Evolutionary conservation across 2,797 vertebrate species (phyloP).

Genomic region (Choloepus didactylus): DNA sequence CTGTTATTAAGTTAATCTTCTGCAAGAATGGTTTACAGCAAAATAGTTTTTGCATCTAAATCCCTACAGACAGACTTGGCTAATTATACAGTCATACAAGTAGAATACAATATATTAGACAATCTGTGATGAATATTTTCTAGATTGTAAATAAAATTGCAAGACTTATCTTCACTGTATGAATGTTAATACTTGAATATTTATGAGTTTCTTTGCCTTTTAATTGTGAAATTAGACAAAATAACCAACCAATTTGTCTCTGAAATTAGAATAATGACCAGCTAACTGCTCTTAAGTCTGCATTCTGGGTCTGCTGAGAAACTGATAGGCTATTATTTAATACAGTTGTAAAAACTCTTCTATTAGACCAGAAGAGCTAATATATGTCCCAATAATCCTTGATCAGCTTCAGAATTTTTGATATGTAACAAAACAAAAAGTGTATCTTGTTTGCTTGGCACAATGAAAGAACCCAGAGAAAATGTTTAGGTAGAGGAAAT

Average conservation of each 20-base stretch:
- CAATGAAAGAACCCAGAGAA: conserved; percentile 31
- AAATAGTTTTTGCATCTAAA: conserved; percentile 55
- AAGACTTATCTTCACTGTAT: not conserved
- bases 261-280: conserved; percentile 23
- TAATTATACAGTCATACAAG: conserved; percentile 14
- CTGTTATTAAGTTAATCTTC: conserved; percentile 13
- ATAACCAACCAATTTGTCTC: not conserved
- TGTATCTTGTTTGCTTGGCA: not conserved
- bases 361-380: not conserved
- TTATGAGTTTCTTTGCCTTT: conserved; percentile 22
- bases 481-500: not conserved
- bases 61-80: not conserved
- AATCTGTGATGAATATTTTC: conserved; percentile 50
- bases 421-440: not conserved
- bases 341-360: not conserved
- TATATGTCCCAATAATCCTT: not conserved
- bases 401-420: not conserved
- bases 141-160: conserved; percentile 10
- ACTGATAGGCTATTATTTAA: conserved; percentile 17
- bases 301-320: not conserved
- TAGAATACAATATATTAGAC: conserved; percentile 13
- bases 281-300: not conserved
- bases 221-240: conserved; percentile 17
- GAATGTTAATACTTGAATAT: not conserved
- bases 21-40: not conserved